These are phyloP conservation scores for Palloptera scutellata DNA, from an alignment of 2,888 invertebrate species.

Conservation along the genomic window DNA sequence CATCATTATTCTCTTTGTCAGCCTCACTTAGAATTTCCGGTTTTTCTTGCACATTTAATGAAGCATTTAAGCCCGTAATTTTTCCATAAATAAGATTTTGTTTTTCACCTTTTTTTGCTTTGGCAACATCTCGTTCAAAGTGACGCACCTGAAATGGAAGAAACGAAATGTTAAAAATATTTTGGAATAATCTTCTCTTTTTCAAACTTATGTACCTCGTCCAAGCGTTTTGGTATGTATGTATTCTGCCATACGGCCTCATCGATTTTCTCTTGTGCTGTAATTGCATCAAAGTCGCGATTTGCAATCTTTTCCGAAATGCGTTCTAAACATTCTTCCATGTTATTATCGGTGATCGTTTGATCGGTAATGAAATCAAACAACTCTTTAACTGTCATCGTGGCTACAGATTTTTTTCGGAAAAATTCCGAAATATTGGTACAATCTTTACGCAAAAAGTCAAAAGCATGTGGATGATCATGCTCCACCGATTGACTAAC, in stretches of 20 bases:
- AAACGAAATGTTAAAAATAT: not conserved
- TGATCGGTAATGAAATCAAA: conserved; percentile 97
- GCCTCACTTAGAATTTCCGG: conserved; percentile 69
- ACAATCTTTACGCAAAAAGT: conserved; percentile 94
- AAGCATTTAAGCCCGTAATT: conserved; percentile 82
- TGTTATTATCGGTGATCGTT: conserved; percentile 78
- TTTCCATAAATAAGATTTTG: conserved; percentile 85
- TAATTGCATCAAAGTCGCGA: conserved; percentile 71
- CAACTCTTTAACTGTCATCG: conserved; percentile 87
- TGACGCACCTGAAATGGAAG: conserved; percentile 73
- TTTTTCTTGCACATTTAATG: conserved; percentile 76
- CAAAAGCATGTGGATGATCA: conserved; percentile 94
- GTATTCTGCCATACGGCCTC: conserved; percentile 93
- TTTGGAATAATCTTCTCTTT: not conserved
- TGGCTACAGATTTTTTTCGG: conserved; percentile 86
- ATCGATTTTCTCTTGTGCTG: conserved; percentile 80
- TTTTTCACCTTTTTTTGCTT: conserved; percentile 77
- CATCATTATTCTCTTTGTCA: conserved; percentile 45
- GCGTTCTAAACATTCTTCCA: conserved; percentile 80
- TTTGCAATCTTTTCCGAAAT: conserved; percentile 74
- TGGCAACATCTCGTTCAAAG: conserved; percentile 84
- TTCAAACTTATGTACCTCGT: conserved; percentile 74
- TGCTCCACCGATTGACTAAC: conserved; percentile 99
- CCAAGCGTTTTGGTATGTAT: conserved; percentile 91
- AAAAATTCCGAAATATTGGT: conserved; percentile 93